Conservation (phyloP, 2,797 vertebrate species). For the Rhinoraja longicauda region DNA sequence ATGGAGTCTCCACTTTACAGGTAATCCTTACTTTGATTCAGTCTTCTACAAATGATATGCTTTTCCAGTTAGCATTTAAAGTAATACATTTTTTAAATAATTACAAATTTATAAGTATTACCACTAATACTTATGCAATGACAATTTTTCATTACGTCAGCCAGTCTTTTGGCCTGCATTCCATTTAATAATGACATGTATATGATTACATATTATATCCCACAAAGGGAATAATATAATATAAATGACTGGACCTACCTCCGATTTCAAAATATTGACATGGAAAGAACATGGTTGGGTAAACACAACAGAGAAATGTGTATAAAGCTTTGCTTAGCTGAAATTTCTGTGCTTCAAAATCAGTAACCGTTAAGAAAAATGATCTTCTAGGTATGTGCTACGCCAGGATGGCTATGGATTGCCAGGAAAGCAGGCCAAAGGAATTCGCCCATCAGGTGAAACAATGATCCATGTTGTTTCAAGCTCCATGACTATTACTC, state of each 20-base stretch:
- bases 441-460: conserved; percentile 56
- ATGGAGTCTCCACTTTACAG: conserved; percentile 89
- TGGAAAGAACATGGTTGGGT: neutral
- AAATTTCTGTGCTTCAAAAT: neutral
- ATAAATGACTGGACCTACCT: neutral
- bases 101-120: neutral
- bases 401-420: conserved; percentile 72
- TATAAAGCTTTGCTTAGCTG: neutral
- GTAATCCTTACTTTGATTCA: conserved; percentile 50
- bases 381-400: conserved; percentile 73
- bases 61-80: neutral
- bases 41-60: neutral
- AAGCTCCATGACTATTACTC: conserved; percentile 56
- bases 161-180: too few relatives aligned
- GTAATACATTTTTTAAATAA: neutral
- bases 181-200: neutral
- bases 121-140: too few relatives aligned
- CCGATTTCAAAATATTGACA: neutral
- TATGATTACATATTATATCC: neutral
- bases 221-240: neutral
- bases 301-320: neutral
- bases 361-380: conserved; percentile 24
- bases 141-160: too few relatives aligned
- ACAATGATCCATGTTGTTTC: conserved; percentile 79
- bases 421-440: conserved; percentile 66